Base-by-base conservation (phyloP, 2,888 invertebrate species). In the Thyatira batis region DNA sequence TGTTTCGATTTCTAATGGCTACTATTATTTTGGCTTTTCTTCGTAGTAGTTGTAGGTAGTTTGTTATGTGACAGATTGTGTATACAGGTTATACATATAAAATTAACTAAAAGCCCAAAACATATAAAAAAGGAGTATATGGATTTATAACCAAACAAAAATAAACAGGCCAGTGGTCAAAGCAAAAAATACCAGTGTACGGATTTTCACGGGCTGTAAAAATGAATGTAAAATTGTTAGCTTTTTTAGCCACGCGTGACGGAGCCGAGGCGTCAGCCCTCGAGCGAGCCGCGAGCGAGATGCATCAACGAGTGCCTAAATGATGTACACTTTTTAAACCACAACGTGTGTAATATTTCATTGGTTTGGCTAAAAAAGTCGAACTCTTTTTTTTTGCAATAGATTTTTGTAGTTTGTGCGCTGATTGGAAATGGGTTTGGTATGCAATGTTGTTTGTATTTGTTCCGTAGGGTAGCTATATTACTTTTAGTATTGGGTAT, bases 151-250 rank as follows among this genome's bases (percentile, higher is more conserved):
- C 33, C 6, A 33, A 5, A 3, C 13, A 13, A 13, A 33, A 33
- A 13, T 33, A 13, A 33, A 13, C 13, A 33, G 13, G 13, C n/a
- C 13, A 33, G 13, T 13, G 3, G 57, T 64, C 63, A 63, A 63
- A 64, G 65, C 71, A 75, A 80, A 82, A 83, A 84, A 83, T 77
- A 77, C 75, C 72, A n/a, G n/a, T n/a, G 69, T 67, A 68, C 71
- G 77, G 78, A 78, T 83, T 82, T 78, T 86, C 82, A 85, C 76
- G 76, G 73, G 64, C 78, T 74, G 80, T 84, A 83, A 84, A 84
- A 78, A 71, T 67, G 76, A 73, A 73, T 76, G 76, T 70, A 70
- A 71, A 76, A 76, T 78, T 76, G 79, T 81, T 77, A n/a, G 73
- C 72, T 67, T 23, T 66, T 68, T 65, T 57, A 60, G 60, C 63